Evolutionary conservation across 2,113 vertebrate species (phyloP), one percentile per base, ranked within the genome.

Genomic region (Eurypyga helias): DNA sequence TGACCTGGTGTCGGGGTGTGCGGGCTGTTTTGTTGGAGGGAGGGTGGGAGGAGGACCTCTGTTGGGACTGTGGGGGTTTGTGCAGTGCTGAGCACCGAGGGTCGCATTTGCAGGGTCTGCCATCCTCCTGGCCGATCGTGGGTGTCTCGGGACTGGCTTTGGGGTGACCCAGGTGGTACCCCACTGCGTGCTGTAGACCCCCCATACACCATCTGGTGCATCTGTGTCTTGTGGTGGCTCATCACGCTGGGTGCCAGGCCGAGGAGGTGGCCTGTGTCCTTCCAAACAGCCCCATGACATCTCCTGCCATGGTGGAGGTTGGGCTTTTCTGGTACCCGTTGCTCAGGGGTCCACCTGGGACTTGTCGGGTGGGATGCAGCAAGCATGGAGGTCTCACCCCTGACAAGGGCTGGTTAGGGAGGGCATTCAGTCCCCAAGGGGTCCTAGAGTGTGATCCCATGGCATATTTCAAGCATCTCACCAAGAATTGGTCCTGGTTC

Each of bases 171-270:
- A 1, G 13, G 48, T 38, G 49, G 34, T 41, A 11, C 21, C 49
- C 31, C 2, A 0, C 31, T 57, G 90, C 21, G 3, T 20, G 49
- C 43, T 69, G 71, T 13, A 49, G 66, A 45, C 38, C 7, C 61
- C 28, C 41, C 15, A 2, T 25, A 6, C 5, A 0, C 31, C 11
- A 11, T 19, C 26, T 1, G 24, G 25, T n/a, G 13, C 5, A 11
- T 18, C 23, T 13, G 21, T 57, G 57, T 33, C 33, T 60, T 41
- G 20, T 62, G 41, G 43, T 43, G 51, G 43, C 31, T 12, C 0
- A 2, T 57, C 19, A 1, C 9, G 17, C 45, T 52, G 52, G 48
- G 18, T 49, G 23, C 34, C 43, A 11, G 15, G 16, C 0, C 3
- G 33, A 62, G 41, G 43, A 61, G 24, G 49, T 57, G 11, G 49